These are phyloP conservation scores for Chondrosia reniformis DNA, from an alignment of 37 sponge, comb jelly and placozoan genomes.

Conservation along the genomic window DNA sequence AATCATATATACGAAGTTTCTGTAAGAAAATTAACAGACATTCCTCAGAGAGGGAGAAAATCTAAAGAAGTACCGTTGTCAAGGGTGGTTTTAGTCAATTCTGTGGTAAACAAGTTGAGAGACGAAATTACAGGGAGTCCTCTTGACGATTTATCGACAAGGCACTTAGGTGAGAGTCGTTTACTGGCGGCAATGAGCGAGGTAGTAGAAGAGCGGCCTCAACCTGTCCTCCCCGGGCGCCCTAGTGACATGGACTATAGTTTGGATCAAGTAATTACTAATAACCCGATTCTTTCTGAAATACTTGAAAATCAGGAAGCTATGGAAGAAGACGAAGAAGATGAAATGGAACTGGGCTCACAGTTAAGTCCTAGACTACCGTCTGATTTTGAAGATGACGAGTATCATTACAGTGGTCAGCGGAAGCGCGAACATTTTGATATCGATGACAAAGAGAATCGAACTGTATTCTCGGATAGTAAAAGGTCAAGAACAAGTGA, in stretches of 20 bases:
- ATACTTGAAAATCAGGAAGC: slow-evolving; percentile 38
- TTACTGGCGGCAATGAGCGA: slow-evolving; percentile 58
- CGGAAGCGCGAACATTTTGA: slow-evolving; percentile 14
- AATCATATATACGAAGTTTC: slow-evolving; percentile 66
- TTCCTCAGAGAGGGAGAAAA: slow-evolving; percentile 23
- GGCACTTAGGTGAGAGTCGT: slow-evolving; percentile 31
- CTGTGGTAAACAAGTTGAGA: slow-evolving; percentile 55
- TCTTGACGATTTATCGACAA: slow-evolving; percentile 14
- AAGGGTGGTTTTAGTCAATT: slow-evolving; percentile 53
- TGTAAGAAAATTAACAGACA: slow-evolving; percentile 41
- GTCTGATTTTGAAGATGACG: neutral
- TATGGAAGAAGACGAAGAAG: neutral
- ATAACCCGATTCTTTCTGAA: slow-evolving; percentile 49
- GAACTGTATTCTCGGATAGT: neutral
- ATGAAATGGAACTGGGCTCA: neutral
- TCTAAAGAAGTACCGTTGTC: slow-evolving; percentile 49
- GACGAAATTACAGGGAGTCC: slow-evolving; percentile 38
- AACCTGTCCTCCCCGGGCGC: neutral
- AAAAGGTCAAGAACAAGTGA: neutral
- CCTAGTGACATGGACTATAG: neutral
- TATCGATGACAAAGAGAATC: slow-evolving; percentile 13
- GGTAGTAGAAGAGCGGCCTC: neutral
- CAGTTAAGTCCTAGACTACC: neutral
- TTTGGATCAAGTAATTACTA: slow-evolving; percentile 36
- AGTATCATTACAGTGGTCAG: neutral